Evolutionary conservation across 37 sponge, comb jelly and placozoan species (phyloP).

Genomic region (Hexactinellida sp.): DNA sequence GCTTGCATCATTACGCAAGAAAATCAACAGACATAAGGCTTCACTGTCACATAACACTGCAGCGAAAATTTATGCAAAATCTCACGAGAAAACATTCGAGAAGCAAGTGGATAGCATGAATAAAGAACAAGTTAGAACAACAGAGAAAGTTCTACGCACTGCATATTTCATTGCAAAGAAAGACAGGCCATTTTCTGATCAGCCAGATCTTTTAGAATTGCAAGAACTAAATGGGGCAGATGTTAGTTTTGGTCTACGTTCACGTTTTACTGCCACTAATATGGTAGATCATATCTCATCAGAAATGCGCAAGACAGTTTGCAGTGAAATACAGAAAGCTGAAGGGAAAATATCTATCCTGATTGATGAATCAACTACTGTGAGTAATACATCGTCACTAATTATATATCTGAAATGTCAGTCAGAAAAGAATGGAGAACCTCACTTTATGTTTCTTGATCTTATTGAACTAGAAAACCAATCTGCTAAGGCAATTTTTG

Average conservation of each 20-base stretch:
- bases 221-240: background rate
- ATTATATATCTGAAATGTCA: background rate
- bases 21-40: background rate
- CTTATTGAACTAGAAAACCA: background rate
- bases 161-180: background rate
- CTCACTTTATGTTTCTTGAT: background rate
- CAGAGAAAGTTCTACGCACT: background rate
- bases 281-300: background rate
- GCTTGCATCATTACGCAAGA: background rate
- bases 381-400: background rate
- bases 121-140: background rate
- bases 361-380: background rate
- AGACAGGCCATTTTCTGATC: background rate
- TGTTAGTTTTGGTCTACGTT: background rate
- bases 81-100: background rate
- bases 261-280: background rate
- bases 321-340: background rate
- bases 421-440: background rate
- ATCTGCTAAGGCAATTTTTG: background rate
- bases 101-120: background rate
- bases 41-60: background rate
- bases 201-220: background rate
- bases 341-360: background rate
- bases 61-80: background rate
- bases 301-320: background rate